These are phyloP conservation scores for Phenganax stokvisi DNA, from an alignment of 92 coral and sea anemone genomes.

Conservation along the genomic window DNA sequence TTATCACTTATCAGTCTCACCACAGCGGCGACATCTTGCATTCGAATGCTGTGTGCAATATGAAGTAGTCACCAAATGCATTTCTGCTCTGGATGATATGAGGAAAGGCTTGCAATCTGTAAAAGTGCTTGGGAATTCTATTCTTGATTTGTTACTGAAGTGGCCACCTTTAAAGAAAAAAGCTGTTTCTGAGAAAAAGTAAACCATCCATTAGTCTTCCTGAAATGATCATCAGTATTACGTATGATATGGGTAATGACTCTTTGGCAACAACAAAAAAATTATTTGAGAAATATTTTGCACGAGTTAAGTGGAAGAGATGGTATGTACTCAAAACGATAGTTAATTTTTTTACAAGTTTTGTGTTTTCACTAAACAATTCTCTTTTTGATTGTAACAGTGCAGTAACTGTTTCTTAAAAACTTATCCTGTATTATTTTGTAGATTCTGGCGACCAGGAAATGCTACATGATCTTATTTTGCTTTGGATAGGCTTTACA, in stretches of 20 bases:
- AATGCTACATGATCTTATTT: conserved; percentile 18
- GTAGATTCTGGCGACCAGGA: conserved; percentile 12
- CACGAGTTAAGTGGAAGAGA: conserved; percentile 39
- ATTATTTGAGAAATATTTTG: conserved; percentile 33
- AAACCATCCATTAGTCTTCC: not conserved
- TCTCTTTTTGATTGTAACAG: not conserved
- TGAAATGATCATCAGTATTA: not conserved
- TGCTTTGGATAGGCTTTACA: conserved; percentile 38
- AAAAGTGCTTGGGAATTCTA: conserved; percentile 28
- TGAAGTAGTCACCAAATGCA: conserved; percentile 38
- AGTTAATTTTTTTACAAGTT: not conserved
- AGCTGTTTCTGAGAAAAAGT: conserved; percentile 29
- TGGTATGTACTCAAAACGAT: not conserved
- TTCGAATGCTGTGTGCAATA: conserved; percentile 36
- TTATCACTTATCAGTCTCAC: conserved; percentile 27
- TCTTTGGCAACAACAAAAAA: conserved; percentile 9
- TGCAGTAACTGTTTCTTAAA: conserved; percentile 13
- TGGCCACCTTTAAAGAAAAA: conserved; percentile 20
- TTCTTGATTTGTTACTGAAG: conserved; percentile 26
- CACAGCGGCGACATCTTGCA: conserved; percentile 30
- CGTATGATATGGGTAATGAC: not conserved
- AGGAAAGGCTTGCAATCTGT: conserved; percentile 42
- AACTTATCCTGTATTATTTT: conserved; percentile 22
- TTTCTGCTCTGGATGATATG: conserved; percentile 41
- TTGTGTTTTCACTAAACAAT: conserved; percentile 10